These are phyloP conservation scores for Micrasema minimum DNA, from an alignment of 1,140 invertebrate genomes.

Conservation along the genomic window DNA sequence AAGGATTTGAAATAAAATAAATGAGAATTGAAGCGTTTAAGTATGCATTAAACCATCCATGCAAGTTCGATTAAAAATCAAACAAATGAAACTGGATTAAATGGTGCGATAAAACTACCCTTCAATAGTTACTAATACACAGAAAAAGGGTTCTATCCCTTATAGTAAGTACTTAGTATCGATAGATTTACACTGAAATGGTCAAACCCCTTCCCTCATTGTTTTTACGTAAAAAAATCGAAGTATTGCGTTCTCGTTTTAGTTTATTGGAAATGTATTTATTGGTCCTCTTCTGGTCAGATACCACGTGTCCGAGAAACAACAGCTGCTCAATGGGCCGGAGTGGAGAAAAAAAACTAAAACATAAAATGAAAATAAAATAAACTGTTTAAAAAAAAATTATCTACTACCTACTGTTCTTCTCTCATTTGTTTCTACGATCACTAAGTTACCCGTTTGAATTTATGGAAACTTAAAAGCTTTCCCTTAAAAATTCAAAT, in stretches of 20 bases:
- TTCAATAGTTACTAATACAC: slow-evolving; percentile 5
- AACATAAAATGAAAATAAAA: too few species aligned
- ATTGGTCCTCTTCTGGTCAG: slow-evolving; percentile 35
- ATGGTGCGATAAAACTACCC: slow-evolving; percentile 41
- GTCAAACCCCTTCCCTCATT: slow-evolving; percentile 5
- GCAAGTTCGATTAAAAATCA: slow-evolving; percentile 37
- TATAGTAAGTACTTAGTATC: not conserved
- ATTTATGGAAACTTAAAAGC: too few species aligned
- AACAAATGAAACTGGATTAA: slow-evolving; percentile 37
- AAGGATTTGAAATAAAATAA: slow-evolving; percentile 8
- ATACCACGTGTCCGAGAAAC: slow-evolving; percentile 36
- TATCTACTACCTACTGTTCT: too few species aligned
- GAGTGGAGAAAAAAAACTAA: not conserved
- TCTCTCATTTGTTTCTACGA: too few species aligned
- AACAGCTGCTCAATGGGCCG: slow-evolving; percentile 36
- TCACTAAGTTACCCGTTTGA: too few species aligned
- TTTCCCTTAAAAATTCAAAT: too few species aligned
- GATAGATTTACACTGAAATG: slow-evolving; percentile 11
- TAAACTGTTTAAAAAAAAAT: too few species aligned
- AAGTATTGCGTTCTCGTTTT: slow-evolving; percentile 14
- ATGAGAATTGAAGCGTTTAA: slow-evolving; percentile 18
- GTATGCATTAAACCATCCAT: slow-evolving; percentile 38
- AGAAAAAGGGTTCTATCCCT: not conserved
- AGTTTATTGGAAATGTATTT: slow-evolving; percentile 4
- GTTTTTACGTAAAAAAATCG: slow-evolving; percentile 4